Percentiles rank a stretch among this genome's conserved stretches.
Conservation (phyloP, 2,797 vertebrate genomes). For the Sebastes itinus region DNA sequence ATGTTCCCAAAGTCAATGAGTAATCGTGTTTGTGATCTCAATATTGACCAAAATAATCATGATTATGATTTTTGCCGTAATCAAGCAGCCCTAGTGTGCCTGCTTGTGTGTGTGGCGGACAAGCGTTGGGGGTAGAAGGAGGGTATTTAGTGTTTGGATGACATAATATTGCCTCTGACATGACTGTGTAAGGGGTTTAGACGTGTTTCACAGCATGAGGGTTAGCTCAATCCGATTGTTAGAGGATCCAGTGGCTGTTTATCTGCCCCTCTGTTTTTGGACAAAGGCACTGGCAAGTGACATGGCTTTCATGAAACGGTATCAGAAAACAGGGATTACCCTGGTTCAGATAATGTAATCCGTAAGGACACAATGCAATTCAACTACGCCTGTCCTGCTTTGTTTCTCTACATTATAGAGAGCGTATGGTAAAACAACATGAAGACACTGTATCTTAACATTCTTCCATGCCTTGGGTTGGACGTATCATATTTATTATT, state of each 20-base stretch:
- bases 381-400: conserved; percentile 18
- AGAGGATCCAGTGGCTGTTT: conserved; percentile 49
- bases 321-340: conserved; percentile 58
- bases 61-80: no score
- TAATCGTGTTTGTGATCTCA: no score
- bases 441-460: neutral
- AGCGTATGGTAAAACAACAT: neutral
- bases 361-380: conserved; percentile 36
- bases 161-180: conserved; percentile 51
- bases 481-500: neutral
- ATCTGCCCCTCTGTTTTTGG: conserved; percentile 54
- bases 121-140: neutral
- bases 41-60: no score
- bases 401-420: conserved; percentile 3
- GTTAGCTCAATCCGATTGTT: conserved; percentile 62
- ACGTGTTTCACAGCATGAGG: conserved; percentile 57
- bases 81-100: no score
- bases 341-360: conserved; percentile 57
- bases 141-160: conserved; percentile 42
- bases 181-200: conserved; percentile 59
- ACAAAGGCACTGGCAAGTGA: conserved; percentile 54
- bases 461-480: neutral
- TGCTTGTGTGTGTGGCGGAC: neutral
- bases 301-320: conserved; percentile 43
- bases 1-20: no score